A percentile compares a stretch with the other conserved stretches of the same genome.
Conservation (phyloP, 2,113 vertebrate species). For the Pterocles burchelli region DNA sequence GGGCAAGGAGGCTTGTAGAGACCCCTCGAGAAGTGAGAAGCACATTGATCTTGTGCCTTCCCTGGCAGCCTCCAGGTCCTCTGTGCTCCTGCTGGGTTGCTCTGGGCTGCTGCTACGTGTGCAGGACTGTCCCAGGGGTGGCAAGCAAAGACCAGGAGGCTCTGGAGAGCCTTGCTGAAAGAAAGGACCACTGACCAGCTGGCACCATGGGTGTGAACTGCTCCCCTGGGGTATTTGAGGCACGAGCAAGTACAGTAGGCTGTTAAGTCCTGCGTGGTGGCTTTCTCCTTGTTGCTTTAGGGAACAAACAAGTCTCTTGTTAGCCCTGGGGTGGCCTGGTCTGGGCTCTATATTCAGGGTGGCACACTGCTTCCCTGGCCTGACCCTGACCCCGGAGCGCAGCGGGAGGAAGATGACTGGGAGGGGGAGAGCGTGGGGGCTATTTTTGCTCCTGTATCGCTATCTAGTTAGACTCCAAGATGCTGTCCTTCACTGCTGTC, state of each 20-base stretch:
- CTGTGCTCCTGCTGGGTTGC: not conserved
- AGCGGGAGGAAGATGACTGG: not conserved
- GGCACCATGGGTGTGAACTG: not conserved
- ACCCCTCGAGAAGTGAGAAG: not conserved
- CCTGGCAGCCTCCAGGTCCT: not conserved
- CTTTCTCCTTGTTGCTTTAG: not conserved
- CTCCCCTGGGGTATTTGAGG: not conserved
- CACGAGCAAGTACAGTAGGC: not conserved
- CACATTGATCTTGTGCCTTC: not conserved
- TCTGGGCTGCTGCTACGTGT: not conserved
- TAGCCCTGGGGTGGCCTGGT: not conserved
- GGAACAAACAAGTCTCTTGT: not conserved
- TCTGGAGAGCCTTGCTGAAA: not conserved
- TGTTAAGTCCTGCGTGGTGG: not conserved
- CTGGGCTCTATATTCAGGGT: not conserved
- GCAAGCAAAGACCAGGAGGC: not conserved
- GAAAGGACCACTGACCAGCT: not conserved
- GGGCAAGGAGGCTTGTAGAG: not conserved
- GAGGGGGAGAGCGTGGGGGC: not conserved
- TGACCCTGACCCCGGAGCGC: slow-evolving; percentile 68
- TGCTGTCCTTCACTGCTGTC: slow-evolving; percentile 74
- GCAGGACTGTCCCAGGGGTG: not conserved
- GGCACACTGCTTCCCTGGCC: slow-evolving; percentile 30
- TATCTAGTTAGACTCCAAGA: slow-evolving; percentile 71
- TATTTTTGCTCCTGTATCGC: slow-evolving; percentile 63